Percentiles rank a stretch among this genome's conserved stretches.
Evolutionary conservation across 53 echinoderm and acorn worm species (phyloP).

Genomic region (Astropecten irregularis): DNA sequence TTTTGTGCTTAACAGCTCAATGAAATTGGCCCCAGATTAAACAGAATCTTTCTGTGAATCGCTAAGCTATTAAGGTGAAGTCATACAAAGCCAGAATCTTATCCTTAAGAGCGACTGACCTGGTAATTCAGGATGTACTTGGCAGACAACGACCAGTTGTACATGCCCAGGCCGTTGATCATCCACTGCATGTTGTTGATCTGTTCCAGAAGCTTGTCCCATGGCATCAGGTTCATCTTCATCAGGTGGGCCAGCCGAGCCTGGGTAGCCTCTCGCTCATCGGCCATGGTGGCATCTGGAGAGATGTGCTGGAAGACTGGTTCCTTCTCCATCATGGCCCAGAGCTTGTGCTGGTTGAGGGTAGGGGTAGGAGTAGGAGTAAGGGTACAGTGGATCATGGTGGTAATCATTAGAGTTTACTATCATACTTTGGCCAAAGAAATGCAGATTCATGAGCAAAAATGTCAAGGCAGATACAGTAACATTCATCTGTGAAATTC

Average conservation of each 20-base stretch:
- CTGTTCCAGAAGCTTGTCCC: slow-evolving; percentile 38
- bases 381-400: too few relatives aligned
- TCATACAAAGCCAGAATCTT: too few relatives aligned
- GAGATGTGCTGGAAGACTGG: slow-evolving; percentile 67
- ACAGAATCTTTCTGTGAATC: too few relatives aligned
- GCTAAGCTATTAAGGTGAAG: too few relatives aligned
- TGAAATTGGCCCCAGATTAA: too few relatives aligned
- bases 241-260: slow-evolving; percentile 61
- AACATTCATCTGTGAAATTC: too few relatives aligned
- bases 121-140: slow-evolving; percentile 73
- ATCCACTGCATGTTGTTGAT: slow-evolving; percentile 56
- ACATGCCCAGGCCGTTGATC: slow-evolving; percentile 69
- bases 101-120: too few relatives aligned
- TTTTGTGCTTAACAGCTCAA: too few relatives aligned
- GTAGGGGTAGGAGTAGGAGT: neutral
- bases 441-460: too few relatives aligned
- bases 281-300: slow-evolving; percentile 49
- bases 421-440: too few relatives aligned
- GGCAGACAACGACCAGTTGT: slow-evolving; percentile 69
- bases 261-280: slow-evolving; percentile 57
- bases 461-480: too few relatives aligned
- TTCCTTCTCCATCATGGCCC: slow-evolving; percentile 76
- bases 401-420: too few relatives aligned
- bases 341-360: slow-evolving; percentile 60
- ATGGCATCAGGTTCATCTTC: slow-evolving; percentile 44